Conservation (phyloP, 1,140 invertebrate genomes). For the Cydia splendana region DNA sequence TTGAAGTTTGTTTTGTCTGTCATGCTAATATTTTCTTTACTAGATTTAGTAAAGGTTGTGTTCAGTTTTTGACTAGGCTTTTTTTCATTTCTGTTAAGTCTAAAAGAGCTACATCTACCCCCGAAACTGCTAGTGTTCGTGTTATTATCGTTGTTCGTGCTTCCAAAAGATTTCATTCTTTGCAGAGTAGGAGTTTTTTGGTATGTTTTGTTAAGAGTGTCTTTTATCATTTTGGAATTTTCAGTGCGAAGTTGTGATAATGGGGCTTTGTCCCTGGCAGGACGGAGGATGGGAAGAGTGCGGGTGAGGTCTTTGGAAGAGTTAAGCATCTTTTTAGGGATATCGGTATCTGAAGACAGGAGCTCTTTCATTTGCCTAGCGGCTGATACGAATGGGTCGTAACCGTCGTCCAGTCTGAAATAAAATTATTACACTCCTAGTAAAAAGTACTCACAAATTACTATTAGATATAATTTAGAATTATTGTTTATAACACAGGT, state of each 20-base stretch:
- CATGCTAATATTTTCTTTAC: constrained; percentile 72
- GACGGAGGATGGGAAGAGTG: constrained; percentile 67
- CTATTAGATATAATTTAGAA: background rate
- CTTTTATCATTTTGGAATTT: constrained; percentile 75
- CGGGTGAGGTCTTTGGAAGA: constrained; percentile 66
- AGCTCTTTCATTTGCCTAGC: constrained; percentile 79
- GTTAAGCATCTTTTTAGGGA: constrained; percentile 68
- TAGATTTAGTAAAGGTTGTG: constrained; percentile 74
- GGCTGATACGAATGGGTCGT: constrained; percentile 76
- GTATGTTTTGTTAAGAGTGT: constrained; percentile 74
- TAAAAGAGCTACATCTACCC: constrained; percentile 73
- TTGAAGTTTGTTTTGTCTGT: constrained; percentile 65
- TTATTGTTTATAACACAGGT: background rate
- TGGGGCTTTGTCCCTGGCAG: constrained; percentile 60
- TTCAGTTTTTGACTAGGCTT: constrained; percentile 71
- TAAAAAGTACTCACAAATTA: background rate
- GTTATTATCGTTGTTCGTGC: constrained; percentile 68
- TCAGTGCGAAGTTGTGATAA: constrained; percentile 51
- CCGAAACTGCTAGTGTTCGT: constrained; percentile 55
- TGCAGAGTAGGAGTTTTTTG: constrained; percentile 74
- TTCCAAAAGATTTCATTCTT: constrained; percentile 78
- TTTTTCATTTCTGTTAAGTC: constrained; percentile 71
- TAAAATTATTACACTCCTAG: constrained; percentile 36
- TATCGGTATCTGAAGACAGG: constrained; percentile 76
- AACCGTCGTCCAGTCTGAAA: constrained; percentile 75